These are phyloP conservation scores for Seira ritae DNA, from an alignment of 2,888 invertebrate genomes.

Conservation along the genomic window DNA sequence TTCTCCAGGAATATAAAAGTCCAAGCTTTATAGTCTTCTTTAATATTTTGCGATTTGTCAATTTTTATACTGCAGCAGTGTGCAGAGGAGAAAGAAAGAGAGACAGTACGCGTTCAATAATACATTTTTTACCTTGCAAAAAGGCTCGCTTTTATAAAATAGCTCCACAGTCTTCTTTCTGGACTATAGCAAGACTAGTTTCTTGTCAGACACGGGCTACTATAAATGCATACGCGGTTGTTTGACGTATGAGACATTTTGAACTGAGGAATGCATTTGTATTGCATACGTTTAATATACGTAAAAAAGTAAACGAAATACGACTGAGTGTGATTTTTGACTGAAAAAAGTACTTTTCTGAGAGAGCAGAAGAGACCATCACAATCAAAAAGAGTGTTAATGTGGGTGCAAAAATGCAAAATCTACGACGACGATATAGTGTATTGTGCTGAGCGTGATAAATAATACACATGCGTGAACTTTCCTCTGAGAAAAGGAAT, in stretches of 20 bases:
- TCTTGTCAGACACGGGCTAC: no score
- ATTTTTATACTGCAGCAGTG: no score
- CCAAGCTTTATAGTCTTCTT: no score
- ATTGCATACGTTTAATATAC: not conserved
- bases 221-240: not conserved
- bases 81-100: no score
- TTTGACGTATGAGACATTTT: conserved; percentile 5
- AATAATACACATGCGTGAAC: not conserved
- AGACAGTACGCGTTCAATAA: no score
- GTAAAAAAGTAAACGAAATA: not conserved
- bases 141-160: no score
- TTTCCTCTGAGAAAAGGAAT: no score
- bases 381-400: not conserved
- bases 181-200: not conserved
- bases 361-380: not conserved
- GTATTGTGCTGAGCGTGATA: not conserved
- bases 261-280: not conserved
- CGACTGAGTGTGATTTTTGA: conserved; percentile 16
- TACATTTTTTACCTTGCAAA: no score
- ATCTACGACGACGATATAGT: not conserved
- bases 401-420: conserved; percentile 9
- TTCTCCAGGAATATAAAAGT: no score
- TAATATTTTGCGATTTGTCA: no score
- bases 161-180: not conserved
- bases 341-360: conserved; percentile 11